Percentiles rank a stretch among this genome's conserved stretches.
Conservation (phyloP, 1,140 invertebrate genomes). For the Notospermus geniculatus region DNA sequence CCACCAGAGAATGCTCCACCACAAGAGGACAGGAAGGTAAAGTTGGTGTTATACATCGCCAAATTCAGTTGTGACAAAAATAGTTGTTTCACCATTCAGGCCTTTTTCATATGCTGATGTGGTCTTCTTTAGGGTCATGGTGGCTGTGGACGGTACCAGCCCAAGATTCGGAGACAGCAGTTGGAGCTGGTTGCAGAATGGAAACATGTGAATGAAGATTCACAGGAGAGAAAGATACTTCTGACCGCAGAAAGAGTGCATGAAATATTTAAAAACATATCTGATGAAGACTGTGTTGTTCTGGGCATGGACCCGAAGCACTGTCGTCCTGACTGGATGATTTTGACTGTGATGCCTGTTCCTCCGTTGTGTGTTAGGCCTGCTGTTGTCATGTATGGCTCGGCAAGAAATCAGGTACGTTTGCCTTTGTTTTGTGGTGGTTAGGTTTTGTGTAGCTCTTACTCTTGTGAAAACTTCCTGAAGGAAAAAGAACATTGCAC, state of each 20-base stretch:
- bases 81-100: too few relatives aligned
- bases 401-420: constrained; percentile 86
- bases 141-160: constrained; percentile 97
- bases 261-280: constrained; percentile 96
- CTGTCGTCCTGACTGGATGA: constrained; percentile 99
- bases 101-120: too few relatives aligned
- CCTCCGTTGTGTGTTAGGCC: constrained; percentile 90
- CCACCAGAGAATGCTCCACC: too few relatives aligned
- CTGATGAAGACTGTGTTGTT: constrained; percentile 94
- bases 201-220: constrained; percentile 98
- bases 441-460: background rate
- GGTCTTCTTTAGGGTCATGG: constrained; percentile 76
- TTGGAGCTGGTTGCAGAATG: constrained; percentile 93
- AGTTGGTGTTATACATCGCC: too few relatives aligned
- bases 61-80: too few relatives aligned
- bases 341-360: constrained; percentile 94
- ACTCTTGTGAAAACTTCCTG: background rate
- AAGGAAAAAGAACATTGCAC: background rate
- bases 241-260: constrained; percentile 92
- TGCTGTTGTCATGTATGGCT: constrained; percentile 98
- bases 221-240: constrained; percentile 71
- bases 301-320: constrained; percentile 95
- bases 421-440: too few relatives aligned
- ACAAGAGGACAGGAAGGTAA: too few relatives aligned
- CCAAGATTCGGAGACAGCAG: constrained; percentile 82